Conservation (phyloP, 2,113 vertebrate species). For the Helogale parvula region DNA sequence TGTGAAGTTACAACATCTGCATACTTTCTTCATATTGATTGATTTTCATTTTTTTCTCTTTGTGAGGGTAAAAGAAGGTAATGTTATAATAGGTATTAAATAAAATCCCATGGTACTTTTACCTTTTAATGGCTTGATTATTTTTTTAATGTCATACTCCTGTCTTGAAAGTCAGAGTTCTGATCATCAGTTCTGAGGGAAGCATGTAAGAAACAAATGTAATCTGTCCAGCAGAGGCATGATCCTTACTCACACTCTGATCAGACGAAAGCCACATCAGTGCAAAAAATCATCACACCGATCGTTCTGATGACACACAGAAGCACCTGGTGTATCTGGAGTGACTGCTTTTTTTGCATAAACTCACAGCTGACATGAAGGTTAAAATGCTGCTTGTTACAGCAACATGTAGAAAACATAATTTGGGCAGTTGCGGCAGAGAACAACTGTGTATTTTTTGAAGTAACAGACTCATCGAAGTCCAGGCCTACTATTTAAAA, state of each 20-base stretch:
- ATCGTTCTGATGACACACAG: neutral
- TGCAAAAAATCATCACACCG: neutral
- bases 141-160: neutral
- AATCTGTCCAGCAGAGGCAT: neutral
- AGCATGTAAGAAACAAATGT: neutral
- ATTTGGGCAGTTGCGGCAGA: neutral
- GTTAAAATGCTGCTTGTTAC: neutral
- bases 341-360: constrained; percentile 24
- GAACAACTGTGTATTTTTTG: neutral
- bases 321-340: neutral
- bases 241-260: neutral
- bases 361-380: neutral
- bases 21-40: neutral
- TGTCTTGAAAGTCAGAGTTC: constrained; percentile 21
- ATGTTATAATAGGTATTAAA: neutral
- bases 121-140: neutral
- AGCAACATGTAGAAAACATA: neutral
- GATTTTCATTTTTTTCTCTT: neutral
- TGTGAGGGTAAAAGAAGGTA: neutral
- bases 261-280: neutral
- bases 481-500: neutral
- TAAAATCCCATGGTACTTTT: neutral
- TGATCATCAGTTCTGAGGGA: neutral
- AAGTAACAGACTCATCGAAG: neutral
- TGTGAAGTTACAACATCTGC: neutral